phyloP scores from a whole-genome alignment of 2,113 vertebrate species.

The Sylvia atricapilla region DNA sequence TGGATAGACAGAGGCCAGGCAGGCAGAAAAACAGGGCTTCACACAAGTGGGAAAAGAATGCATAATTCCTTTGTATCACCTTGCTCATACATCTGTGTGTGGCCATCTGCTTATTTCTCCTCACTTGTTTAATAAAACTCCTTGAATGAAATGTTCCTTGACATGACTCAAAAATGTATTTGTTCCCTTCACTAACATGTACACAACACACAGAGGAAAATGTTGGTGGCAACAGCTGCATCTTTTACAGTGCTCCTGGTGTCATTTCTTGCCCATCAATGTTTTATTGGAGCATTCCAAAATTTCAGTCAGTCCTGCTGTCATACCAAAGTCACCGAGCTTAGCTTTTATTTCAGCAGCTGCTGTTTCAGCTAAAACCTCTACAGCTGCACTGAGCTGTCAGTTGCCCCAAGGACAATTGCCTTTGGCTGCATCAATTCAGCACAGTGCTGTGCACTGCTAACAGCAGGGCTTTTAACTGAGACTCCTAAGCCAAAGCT shows the following conservation, averaged over 20 bases:
- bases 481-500: not conserved
- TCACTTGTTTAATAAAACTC: not conserved
- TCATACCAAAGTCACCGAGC: not conserved
- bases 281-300: not conserved
- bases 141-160: not conserved
- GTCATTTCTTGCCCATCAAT: not conserved
- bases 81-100: not conserved
- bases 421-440: not conserved
- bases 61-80: not conserved
- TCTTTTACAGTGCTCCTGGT: not conserved
- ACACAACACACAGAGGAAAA: not conserved
- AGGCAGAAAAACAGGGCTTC: not conserved
- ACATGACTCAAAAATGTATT: not conserved
- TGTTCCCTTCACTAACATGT: not conserved
- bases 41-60: not conserved
- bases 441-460: accelerated
- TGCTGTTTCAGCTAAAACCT: not conserved
- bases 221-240: not conserved
- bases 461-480: not conserved
- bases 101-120: not conserved
- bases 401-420: not conserved
- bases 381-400: not conserved
- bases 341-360: constrained; percentile 24
- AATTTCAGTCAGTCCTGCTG: not conserved
- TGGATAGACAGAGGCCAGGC: not conserved